Evolutionary conservation across 2,888 invertebrate genomes (phyloP).

Genomic region (Griposia aprilina): DNA sequence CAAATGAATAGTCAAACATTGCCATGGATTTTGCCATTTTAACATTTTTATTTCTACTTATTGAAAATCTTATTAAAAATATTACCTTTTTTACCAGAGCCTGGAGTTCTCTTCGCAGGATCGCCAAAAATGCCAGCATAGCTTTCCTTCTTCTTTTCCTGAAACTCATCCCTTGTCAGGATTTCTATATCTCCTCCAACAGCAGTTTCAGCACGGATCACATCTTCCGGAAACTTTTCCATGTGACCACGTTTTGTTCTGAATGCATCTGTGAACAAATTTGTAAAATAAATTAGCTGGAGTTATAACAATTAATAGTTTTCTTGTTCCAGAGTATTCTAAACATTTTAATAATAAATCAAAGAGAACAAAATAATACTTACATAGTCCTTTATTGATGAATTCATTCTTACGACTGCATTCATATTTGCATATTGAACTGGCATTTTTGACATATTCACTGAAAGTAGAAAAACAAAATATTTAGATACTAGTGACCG

Average conservation of each 20-base stretch:
- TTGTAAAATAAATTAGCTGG: not conserved
- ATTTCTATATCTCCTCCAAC: constrained; percentile 94
- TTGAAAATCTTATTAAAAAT: not conserved
- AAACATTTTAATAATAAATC: not conserved
- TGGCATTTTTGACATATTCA: constrained; percentile 94
- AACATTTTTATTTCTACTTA: not conserved
- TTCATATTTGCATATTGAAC: constrained; percentile 94
- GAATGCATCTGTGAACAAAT: constrained; percentile 88
- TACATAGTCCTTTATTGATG: constrained; percentile 95
- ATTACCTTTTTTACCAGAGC: constrained; percentile 80
- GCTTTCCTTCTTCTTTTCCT: constrained; percentile 86
- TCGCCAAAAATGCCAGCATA: constrained; percentile 87
- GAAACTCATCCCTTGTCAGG: constrained; percentile 90
- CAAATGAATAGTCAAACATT: constrained; percentile 16
- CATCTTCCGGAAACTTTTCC: constrained; percentile 95
- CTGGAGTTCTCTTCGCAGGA: constrained; percentile 78
- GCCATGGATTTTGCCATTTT: not conserved
- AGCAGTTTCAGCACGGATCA: constrained; percentile 93
- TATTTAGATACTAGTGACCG: not conserved
- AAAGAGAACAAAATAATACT: constrained; percentile 74
- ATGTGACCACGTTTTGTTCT: constrained; percentile 92
- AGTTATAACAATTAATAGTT: not conserved
- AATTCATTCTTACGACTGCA: constrained; percentile 95
- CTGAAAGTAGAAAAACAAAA: constrained; percentile 91
- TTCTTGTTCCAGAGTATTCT: not conserved